These are phyloP conservation scores for Drosophila mettleri DNA, from an alignment of 2,888 invertebrate genomes.

Conservation along the genomic window DNA sequence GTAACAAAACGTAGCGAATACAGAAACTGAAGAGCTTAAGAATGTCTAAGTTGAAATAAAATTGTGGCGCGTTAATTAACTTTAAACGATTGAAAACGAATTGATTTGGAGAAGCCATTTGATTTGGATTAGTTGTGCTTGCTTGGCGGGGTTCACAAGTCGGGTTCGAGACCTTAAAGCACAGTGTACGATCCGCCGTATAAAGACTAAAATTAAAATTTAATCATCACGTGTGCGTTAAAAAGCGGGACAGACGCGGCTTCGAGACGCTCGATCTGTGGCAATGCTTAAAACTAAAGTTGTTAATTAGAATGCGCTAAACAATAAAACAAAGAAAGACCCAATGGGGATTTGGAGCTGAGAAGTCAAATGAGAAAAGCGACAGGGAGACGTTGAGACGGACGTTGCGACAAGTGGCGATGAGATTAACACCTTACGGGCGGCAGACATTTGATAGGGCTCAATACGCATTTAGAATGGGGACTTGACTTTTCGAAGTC, in stretches of 20 bases:
- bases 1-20: slow-evolving; percentile 39
- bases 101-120: slow-evolving; percentile 77
- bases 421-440: slow-evolving; percentile 71
- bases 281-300: slow-evolving; percentile 61
- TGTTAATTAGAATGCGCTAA: slow-evolving; percentile 80
- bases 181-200: slow-evolving; percentile 31
- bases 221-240: slow-evolving; percentile 81
- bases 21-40: slow-evolving; percentile 41
- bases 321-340: slow-evolving; percentile 75
- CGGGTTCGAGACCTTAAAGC: slow-evolving; percentile 52
- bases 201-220: slow-evolving; percentile 75
- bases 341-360: slow-evolving; percentile 21
- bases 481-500: slow-evolving; percentile 6
- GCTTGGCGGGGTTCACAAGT: slow-evolving; percentile 61
- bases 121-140: slow-evolving; percentile 79
- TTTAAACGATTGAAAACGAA: slow-evolving; percentile 81
- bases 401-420: slow-evolving; percentile 61
- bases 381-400: background rate
- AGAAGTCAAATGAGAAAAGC: too few species aligned
- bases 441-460: slow-evolving; percentile 57
- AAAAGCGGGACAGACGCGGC: slow-evolving; percentile 49
- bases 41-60: slow-evolving; percentile 60
- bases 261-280: slow-evolving; percentile 26
- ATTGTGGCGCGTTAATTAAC: slow-evolving; percentile 78
- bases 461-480: slow-evolving; percentile 17